phyloP scores from a whole-genome alignment of 2,113 vertebrate genomes.

The Hoplias malabaricus region DNA sequence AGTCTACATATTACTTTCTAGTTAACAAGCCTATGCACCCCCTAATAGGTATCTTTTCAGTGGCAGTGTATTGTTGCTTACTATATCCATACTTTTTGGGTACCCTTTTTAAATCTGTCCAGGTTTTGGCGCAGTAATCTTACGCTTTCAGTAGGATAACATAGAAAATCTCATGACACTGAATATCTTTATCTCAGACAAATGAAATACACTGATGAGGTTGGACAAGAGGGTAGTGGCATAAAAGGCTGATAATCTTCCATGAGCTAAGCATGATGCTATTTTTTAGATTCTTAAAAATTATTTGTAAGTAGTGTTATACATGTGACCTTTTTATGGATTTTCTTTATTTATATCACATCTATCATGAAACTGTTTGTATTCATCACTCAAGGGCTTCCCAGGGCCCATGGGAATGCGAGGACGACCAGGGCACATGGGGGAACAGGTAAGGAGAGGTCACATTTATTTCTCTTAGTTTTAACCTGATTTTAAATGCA shows the following conservation, averaged over 20 bases:
- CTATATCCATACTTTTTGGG: too few relatives aligned
- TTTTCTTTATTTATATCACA: not conserved
- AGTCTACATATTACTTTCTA: too few relatives aligned
- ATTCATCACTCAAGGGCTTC: slow-evolving; percentile 70
- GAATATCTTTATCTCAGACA: not conserved
- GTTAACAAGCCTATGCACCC: too few relatives aligned
- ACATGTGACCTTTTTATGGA: not conserved
- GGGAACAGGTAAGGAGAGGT: slow-evolving; percentile 73
- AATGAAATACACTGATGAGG: too few relatives aligned
- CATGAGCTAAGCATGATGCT: too few relatives aligned
- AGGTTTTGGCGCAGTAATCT: not conserved
- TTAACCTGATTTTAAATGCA: not conserved
- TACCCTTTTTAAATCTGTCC: too few relatives aligned
- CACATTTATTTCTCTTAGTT: not conserved
- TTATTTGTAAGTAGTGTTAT: too few relatives aligned
- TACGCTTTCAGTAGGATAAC: not conserved
- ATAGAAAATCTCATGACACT: not conserved
- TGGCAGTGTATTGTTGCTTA: too few relatives aligned
- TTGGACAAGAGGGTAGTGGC: not conserved
- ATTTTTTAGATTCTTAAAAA: too few relatives aligned
- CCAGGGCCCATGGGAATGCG: slow-evolving; percentile 75
- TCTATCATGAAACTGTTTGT: slow-evolving; percentile 1
- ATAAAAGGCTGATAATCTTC: not conserved
- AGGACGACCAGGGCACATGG: slow-evolving; percentile 72
- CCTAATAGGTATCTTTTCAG: too few relatives aligned